Percentiles rank a stretch among this genome's conserved stretches.
Conservation (phyloP, 2,113 vertebrate species). For the Cephalopholis sonnerati region DNA sequence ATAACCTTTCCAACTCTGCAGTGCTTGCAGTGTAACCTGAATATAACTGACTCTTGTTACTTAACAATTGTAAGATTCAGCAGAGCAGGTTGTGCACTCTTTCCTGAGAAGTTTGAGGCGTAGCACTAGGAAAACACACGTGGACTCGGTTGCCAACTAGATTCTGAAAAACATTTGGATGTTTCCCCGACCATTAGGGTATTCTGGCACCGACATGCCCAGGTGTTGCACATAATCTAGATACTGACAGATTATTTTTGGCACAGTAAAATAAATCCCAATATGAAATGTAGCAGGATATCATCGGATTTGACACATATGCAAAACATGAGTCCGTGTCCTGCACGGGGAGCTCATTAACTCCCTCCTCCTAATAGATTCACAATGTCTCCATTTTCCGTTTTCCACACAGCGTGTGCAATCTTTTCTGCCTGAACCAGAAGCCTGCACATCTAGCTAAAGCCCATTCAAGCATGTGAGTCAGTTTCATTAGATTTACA, state of each 20-base stretch:
- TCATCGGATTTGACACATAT: slow-evolving; percentile 50
- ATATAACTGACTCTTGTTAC: slow-evolving; percentile 17
- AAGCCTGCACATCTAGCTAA: slow-evolving; percentile 40
- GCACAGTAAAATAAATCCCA: slow-evolving; percentile 18
- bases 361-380: slow-evolving; percentile 47
- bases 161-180: slow-evolving; percentile 28
- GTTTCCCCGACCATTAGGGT: slow-evolving; percentile 20
- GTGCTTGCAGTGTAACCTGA: slow-evolving; percentile 39
- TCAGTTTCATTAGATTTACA: slow-evolving; percentile 65
- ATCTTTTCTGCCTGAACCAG: slow-evolving; percentile 50
- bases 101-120: slow-evolving; percentile 25
- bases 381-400: slow-evolving; percentile 43
- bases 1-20: slow-evolving; percentile 63
- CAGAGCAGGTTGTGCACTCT: slow-evolving; percentile 29
- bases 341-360: slow-evolving; percentile 65
- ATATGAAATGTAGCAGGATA: slow-evolving; percentile 35
- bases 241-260: slow-evolving; percentile 48
- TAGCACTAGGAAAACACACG: neutral
- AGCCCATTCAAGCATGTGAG: slow-evolving; percentile 46
- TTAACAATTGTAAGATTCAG: slow-evolving; percentile 22
- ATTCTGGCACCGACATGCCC: slow-evolving; percentile 9
- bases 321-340: slow-evolving; percentile 49
- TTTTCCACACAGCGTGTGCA: slow-evolving; percentile 36
- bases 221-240: slow-evolving; percentile 39
- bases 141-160: neutral